These are phyloP conservation scores for Cryptotis parvus DNA, from an alignment of 2,113 vertebrate species.

Conservation along the genomic window DNA sequence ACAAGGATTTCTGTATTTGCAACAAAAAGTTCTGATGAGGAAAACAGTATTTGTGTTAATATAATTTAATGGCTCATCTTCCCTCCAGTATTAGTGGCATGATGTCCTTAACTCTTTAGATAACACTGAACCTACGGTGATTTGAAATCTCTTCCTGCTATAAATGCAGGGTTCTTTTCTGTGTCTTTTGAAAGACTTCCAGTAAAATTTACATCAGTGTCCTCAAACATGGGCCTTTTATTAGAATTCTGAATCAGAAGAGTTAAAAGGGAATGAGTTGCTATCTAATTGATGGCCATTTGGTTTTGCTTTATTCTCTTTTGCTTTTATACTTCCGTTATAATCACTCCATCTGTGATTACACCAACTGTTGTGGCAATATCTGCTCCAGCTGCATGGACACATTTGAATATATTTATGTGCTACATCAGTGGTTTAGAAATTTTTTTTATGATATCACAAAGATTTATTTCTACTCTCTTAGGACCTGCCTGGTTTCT, in stretches of 20 bases:
- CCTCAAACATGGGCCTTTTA: slow-evolving; percentile 44
- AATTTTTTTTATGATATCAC: slow-evolving; percentile 51
- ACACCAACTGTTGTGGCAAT: slow-evolving; percentile 31
- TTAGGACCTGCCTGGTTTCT: slow-evolving; percentile 23
- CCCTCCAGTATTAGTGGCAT: neutral
- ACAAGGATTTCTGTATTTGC: neutral
- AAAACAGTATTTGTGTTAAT: slow-evolving; percentile 23
- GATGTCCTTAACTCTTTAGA: slow-evolving; percentile 53
- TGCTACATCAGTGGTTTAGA: neutral
- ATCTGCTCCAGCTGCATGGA: slow-evolving; percentile 31
- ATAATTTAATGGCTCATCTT: slow-evolving; percentile 4
- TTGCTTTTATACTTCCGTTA: slow-evolving; percentile 53
- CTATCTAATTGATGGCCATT: slow-evolving; percentile 55
- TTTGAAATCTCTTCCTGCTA: slow-evolving; percentile 51
- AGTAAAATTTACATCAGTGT: slow-evolving; percentile 65
- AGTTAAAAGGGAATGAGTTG: slow-evolving; percentile 64
- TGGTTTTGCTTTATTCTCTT: slow-evolving; percentile 58
- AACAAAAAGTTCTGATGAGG: slow-evolving; percentile 10
- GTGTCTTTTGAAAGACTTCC: slow-evolving; percentile 63
- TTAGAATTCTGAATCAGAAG: slow-evolving; percentile 55
- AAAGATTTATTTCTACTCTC: slow-evolving; percentile 65
- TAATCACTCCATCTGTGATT: slow-evolving; percentile 52
- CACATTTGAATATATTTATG: slow-evolving; percentile 44
- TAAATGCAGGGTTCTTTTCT: slow-evolving; percentile 65
- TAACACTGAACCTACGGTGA: slow-evolving; percentile 59